Evolutionary conservation across 2,113 vertebrate species (phyloP).

Genomic region (Perca schrenkii): DNA sequence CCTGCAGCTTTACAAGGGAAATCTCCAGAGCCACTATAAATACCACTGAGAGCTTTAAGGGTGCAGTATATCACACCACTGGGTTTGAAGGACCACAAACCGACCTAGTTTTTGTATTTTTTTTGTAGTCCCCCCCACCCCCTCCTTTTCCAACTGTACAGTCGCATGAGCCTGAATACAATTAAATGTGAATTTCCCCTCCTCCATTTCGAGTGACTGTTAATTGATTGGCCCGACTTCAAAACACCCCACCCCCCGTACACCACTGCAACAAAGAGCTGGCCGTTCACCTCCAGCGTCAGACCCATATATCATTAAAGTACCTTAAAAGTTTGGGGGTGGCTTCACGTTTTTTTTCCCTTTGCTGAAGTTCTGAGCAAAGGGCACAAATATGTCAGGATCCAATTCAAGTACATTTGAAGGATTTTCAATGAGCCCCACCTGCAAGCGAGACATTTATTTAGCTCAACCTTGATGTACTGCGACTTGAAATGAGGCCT

Average conservation of each 20-base stretch:
- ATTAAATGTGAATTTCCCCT: conserved; percentile 78
- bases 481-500: conserved; percentile 64
- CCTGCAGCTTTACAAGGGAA: conserved; percentile 90
- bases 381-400: conserved; percentile 62
- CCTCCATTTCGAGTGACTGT: conserved; percentile 68
- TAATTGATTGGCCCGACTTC: conserved; percentile 83
- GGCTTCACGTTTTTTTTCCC: conserved; percentile 22
- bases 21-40: conserved; percentile 90
- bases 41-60: conserved; percentile 81
- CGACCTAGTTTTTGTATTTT: conserved; percentile 65
- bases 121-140: conserved; percentile 8
- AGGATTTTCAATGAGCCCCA: conserved; percentile 64
- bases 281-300: conserved; percentile 63
- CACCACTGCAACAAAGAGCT: conserved; percentile 65
- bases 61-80: conserved; percentile 82
- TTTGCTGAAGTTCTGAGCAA: conserved; percentile 57
- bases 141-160: conserved; percentile 37
- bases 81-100: conserved; percentile 75
- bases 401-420: conserved; percentile 56
- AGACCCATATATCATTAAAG: conserved; percentile 70
- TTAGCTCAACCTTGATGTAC: conserved; percentile 61
- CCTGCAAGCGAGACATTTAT: conserved; percentile 65
- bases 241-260: conserved; percentile 60
- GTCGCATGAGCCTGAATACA: conserved; percentile 74
- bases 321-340: conserved; percentile 52